Conservation (phyloP, 2,797 vertebrate species). For the Acanthiza pusilla region DNA sequence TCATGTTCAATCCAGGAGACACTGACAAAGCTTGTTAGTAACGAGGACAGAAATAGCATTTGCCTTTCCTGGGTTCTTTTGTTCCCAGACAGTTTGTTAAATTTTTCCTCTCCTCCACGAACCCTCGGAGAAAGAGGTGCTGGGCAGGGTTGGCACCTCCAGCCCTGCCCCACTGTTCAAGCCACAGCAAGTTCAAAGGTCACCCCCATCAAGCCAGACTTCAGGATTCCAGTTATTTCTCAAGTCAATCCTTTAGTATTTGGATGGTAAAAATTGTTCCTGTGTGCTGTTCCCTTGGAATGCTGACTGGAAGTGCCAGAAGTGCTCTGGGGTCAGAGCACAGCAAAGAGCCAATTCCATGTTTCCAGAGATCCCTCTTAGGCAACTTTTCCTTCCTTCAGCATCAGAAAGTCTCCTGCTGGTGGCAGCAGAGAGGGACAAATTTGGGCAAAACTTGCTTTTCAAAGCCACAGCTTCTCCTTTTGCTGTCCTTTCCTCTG, state of each 20-base stretch:
- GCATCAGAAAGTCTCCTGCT: not conserved
- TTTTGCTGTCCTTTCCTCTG: not conserved
- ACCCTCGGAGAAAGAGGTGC: not conserved
- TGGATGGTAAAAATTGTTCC: not conserved
- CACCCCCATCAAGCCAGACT: not conserved
- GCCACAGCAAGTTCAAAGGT: not conserved
- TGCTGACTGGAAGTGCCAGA: not conserved
- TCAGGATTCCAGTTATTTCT: not conserved
- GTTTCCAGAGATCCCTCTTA: not conserved
- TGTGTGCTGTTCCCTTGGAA: not conserved
- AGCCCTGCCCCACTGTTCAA: not conserved
- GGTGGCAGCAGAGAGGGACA: conserved; percentile 25
- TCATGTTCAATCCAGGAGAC: conserved; percentile 40
- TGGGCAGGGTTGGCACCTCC: not conserved
- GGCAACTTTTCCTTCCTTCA: not conserved
- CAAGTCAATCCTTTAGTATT: not conserved
- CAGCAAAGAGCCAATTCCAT: not conserved
- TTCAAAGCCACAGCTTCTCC: not conserved
- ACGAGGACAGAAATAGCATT: conserved; percentile 34
- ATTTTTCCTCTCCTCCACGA: not conserved
- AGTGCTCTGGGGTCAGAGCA: not conserved
- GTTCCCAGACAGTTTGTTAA: not conserved
- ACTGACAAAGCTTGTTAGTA: conserved; percentile 43
- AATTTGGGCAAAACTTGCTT: not conserved
- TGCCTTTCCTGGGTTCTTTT: conserved; percentile 31